phyloP scores from a whole-genome alignment of 2,797 vertebrate genomes.

The Holocentrus rufus region DNA sequence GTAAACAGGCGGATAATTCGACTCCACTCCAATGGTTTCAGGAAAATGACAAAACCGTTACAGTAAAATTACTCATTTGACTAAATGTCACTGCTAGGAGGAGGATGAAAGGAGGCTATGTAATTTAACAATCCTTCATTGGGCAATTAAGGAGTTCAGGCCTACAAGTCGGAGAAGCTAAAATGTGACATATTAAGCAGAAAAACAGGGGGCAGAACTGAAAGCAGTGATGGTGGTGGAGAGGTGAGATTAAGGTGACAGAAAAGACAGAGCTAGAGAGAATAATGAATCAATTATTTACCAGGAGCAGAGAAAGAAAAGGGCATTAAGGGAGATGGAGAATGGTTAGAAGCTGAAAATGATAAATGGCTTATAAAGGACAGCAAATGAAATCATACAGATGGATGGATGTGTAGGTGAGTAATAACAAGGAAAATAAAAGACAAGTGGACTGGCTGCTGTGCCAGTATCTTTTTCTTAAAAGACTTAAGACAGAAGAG shows the following conservation, averaged over 20 bases:
- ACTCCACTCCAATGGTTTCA: constrained; percentile 42
- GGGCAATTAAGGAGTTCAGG: constrained; percentile 67
- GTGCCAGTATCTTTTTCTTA: constrained; percentile 14
- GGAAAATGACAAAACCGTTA: constrained; percentile 47
- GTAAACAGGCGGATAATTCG: constrained; percentile 35
- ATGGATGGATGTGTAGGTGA: background rate
- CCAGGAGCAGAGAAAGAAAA: constrained; percentile 58
- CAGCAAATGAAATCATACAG: constrained; percentile 37
- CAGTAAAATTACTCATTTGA: constrained; percentile 62
- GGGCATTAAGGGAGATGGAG: constrained; percentile 44
- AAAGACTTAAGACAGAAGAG: constrained; percentile 23
- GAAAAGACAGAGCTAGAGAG: constrained; percentile 43
- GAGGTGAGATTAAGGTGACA: constrained; percentile 49
- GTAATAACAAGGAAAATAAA: constrained; percentile 10
- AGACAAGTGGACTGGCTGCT: background rate
- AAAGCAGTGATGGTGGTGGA: constrained; percentile 50
- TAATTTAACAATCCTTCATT: constrained; percentile 58
- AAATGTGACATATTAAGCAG: constrained; percentile 56
- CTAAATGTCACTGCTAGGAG: constrained; percentile 69
- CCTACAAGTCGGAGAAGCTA: constrained; percentile 31
- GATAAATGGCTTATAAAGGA: constrained; percentile 40
- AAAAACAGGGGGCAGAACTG: constrained; percentile 50
- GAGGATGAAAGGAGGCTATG: constrained; percentile 38
- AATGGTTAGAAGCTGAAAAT: constrained; percentile 44
- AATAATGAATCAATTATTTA: constrained; percentile 76